Base-by-base conservation (phyloP, 2,888 invertebrate species). In the Andrena marginata region DNA sequence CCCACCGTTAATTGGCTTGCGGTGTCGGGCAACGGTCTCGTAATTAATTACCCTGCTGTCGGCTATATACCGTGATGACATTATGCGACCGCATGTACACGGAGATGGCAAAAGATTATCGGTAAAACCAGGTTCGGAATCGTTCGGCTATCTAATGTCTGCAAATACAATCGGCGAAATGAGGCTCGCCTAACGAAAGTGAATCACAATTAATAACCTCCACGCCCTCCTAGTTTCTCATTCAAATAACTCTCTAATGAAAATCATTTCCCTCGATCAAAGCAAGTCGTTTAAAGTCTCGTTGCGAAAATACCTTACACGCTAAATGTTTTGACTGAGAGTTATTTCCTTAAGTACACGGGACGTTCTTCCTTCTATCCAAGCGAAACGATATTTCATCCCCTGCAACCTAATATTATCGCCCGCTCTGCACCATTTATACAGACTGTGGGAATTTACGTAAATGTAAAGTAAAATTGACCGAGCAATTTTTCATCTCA, bases 21-120 rank as follows among this genome's bases (percentile, higher is more conserved):
- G 82, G 79, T 78, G 75, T 76, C 84, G 67, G 56, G 60, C 67
- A 63, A 70, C 76, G 76, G 71, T 70, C 79, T 63, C 69, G 73
- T 74, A 84, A 88, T 88, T 87, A 87, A 87, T 86, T 88, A 77
- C 78, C 31, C 26, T 23, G 67, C 68, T 76, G 85, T 85, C 78
- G 76, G 33, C 60, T 76, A 23, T 78, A 73, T 78, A 63, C 56
- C 35, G 33, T 62, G 75, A 67, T 72, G 78, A 74, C 73, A 76
- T 67, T 77, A 75, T 77, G 76, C 79, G 13, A 26, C 73, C 67
- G 73, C 80, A 68, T 80, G 63, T 31, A 51, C 78, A 62, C 68
- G 63, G 64, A 84, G 73, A 72, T 71, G 69, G 80, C 68, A 42
- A 80, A 80, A 85, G 84, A 80, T 77, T 80, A 85, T 84, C 74